Base-by-base conservation (phyloP, 2,113 vertebrate genomes). In the Tachysurus vachellii region DNA sequence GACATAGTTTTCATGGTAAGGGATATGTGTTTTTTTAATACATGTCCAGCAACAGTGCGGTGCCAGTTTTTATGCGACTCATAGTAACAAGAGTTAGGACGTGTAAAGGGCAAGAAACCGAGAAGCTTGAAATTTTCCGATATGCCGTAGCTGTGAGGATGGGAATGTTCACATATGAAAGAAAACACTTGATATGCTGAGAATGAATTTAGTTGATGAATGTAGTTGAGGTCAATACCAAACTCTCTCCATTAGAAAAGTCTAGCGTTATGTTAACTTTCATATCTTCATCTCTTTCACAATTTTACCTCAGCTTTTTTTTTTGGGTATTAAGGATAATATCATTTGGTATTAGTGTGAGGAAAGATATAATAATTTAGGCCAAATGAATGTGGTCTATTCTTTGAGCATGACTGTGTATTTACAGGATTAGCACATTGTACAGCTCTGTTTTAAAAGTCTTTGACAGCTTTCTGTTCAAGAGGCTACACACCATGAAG, bases 401-500 rank as follows among this genome's bases (percentile, higher is more conserved):
- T 81, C 16, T 81, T 81, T 81, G 13, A 61, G 10, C 31, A 26
- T 42, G 36, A 61, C 56, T 28, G 11, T 81, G 56, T 26, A 31
- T 42, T 80, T 80, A 57, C 75, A 5, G 13, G 26, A 13, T 53
- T n/a, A 59, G 28, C 54, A 36, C 77, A 80, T 80, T 81, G 79
- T 61, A 4, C 36, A 42, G 56, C 56, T 61, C 79, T 61, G 11
- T 81, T 61, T 59, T 42, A 26, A 54, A 81, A 44, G 59, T 21
- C 28, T 56, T 10, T 42, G 53, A n/a, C 28, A 57, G 44, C 77
- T 80, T 79, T 68, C 85, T 70, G 62, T 42, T 80, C 47, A 19
- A 71, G 12, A 87, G n/a, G 28, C 70, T 77, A 77, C 81, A 76
- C 31, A 47, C 80, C 80, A 77, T 87, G 70, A 82, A 75, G 57